Percentiles rank a stretch among this genome's conserved stretches.
Evolutionary conservation across 2,797 vertebrate species (phyloP).

Genomic region (Periophthalmus magnuspinnatus): DNA sequence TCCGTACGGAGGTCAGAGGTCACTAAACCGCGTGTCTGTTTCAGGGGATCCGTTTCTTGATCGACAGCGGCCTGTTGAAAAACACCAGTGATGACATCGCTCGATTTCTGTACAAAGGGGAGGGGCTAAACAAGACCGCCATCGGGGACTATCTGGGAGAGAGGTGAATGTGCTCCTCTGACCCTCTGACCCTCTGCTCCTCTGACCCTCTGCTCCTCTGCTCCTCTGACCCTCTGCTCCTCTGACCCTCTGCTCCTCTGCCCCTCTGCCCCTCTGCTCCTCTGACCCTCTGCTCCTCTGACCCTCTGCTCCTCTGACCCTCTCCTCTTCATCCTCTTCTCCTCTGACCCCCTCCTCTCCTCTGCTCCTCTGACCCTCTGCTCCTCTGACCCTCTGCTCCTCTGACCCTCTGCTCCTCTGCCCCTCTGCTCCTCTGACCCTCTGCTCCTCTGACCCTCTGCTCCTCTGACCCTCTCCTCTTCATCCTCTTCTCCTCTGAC

Average conservation of each 20-base stretch:
- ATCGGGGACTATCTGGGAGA: constrained; percentile 96
- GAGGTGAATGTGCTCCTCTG: constrained; percentile 75
- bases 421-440: not conserved
- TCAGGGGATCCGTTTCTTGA: constrained; percentile 92
- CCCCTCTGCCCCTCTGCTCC: too few relatives aligned
- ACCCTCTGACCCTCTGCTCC: not conserved
- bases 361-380: too few relatives aligned
- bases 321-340: not conserved
- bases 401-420: not conserved
- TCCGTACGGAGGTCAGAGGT: too few relatives aligned
- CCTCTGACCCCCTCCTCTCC: not conserved
- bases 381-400: too few relatives aligned
- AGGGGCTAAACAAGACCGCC: constrained; percentile 95
- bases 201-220: not conserved
- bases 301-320: not conserved
- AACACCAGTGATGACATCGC: constrained; percentile 90
- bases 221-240: not conserved
- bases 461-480: too few relatives aligned
- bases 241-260: not conserved
- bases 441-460: not conserved
- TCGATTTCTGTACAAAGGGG: constrained; percentile 93
- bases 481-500: too few relatives aligned
- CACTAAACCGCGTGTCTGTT: not conserved
- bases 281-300: too few relatives aligned
- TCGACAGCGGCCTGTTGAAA: constrained; percentile 90